Conservation (phyloP, 1,140 invertebrate species). For the Dinoponera quadriceps region DNA sequence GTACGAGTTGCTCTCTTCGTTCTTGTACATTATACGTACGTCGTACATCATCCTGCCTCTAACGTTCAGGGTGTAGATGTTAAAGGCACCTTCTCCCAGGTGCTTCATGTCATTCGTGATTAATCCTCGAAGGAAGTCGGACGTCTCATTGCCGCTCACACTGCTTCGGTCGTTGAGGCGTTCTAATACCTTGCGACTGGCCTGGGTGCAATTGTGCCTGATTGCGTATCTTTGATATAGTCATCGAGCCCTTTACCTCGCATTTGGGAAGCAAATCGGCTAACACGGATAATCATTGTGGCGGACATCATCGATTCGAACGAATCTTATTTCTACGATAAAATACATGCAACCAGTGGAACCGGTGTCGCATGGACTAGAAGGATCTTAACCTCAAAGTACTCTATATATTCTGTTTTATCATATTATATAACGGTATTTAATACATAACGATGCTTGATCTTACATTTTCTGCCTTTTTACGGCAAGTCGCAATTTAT, state of each 20-base stretch:
- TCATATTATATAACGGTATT: slow-evolving; percentile 9
- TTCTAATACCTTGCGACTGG: slow-evolving; percentile 78
- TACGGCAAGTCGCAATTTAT: background rate
- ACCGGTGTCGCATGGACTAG: background rate
- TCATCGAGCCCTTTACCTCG: slow-evolving; percentile 32
- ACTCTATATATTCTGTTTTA: background rate
- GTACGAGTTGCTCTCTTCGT: slow-evolving; percentile 86
- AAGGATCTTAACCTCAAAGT: slow-evolving; percentile 45
- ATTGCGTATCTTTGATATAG: slow-evolving; percentile 10
- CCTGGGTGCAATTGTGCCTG: slow-evolving; percentile 52
- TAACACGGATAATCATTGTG: slow-evolving; percentile 45
- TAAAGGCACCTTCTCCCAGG: slow-evolving; percentile 87
- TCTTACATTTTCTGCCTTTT: background rate
- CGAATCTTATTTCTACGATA: slow-evolving; percentile 46
- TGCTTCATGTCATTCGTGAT: slow-evolving; percentile 95
- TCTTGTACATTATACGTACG: slow-evolving; percentile 92
- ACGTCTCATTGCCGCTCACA: slow-evolving; percentile 88
- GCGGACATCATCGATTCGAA: slow-evolving; percentile 26
- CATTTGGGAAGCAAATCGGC: slow-evolving; percentile 29
- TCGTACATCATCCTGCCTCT: slow-evolving; percentile 96
- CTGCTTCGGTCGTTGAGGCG: slow-evolving; percentile 83
- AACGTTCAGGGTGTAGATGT: slow-evolving; percentile 92
- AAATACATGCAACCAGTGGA: slow-evolving; percentile 47
- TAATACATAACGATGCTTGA: background rate
- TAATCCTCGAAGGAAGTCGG: slow-evolving; percentile 92